Conservation (phyloP, 2,113 vertebrate genomes). For the Phocoena sinus region DNA sequence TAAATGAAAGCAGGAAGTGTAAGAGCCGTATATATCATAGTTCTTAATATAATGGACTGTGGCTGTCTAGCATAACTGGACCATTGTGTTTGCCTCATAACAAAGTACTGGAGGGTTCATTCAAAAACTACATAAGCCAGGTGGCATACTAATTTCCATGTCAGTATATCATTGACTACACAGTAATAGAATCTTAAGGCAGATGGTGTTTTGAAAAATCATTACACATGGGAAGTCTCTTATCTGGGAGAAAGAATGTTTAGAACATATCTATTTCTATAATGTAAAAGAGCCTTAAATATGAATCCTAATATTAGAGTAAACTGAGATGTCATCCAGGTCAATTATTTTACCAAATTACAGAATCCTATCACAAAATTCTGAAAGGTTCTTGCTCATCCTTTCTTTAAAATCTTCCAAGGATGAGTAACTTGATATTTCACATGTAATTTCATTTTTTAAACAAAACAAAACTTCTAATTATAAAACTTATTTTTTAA, state of each 20-base stretch:
- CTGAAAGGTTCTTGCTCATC: neutral
- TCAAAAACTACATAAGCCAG: neutral
- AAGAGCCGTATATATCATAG: neutral
- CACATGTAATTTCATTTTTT: neutral
- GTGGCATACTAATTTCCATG: neutral
- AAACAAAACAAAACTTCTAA: neutral
- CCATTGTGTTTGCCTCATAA: neutral
- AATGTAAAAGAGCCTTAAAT: neutral
- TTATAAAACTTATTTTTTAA: neutral
- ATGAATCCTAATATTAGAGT: neutral
- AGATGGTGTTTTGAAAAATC: conserved; percentile 21
- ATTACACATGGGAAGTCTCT: neutral
- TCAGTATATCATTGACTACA: neutral
- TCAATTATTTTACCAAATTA: neutral
- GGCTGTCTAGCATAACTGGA: neutral
- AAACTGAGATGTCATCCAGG: neutral
- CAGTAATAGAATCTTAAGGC: neutral
- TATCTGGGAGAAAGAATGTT: neutral
- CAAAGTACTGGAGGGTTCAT: neutral
- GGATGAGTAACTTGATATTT: neutral
- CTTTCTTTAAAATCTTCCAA: neutral
- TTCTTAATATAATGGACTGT: neutral
- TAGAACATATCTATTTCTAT: neutral
- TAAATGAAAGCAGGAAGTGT: neutral
- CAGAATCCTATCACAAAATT: neutral